These are phyloP conservation scores for Choristoneura fumiferana DNA, from an alignment of 1,140 invertebrate genomes.

Conservation along the genomic window DNA sequence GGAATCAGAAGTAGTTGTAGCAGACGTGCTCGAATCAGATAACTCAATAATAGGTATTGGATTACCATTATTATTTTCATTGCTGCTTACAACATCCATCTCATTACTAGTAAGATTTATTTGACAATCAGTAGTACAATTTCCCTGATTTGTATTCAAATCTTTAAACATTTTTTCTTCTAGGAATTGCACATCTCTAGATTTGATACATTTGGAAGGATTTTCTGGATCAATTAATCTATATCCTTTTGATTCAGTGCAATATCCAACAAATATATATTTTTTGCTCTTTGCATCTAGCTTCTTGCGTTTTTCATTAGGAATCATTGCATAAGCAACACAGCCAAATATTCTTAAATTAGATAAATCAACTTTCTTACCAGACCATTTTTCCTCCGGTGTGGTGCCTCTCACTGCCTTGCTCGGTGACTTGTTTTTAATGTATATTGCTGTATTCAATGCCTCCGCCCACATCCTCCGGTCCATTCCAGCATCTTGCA, in stretches of 20 bases:
- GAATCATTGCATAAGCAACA: conserved; percentile 55
- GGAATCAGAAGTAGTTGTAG: no score
- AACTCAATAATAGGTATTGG: no score
- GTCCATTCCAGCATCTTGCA: conserved; percentile 27
- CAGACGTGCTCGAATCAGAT: neutral
- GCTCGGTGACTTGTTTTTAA: conserved; percentile 20
- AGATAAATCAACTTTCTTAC: conserved; percentile 49
- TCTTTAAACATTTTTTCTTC: conserved; percentile 29
- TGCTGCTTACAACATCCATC: no score
- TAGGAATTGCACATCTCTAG: conserved; percentile 48
- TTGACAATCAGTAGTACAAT: neutral
- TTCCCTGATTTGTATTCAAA: neutral
- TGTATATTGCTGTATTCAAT: conserved; percentile 40
- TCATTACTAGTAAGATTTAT: neutral
- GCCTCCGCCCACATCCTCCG: conserved; percentile 14
- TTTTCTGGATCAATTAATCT: conserved; percentile 40
- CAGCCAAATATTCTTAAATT: conserved; percentile 67
- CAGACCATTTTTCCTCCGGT: conserved; percentile 58
- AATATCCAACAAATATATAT: conserved; percentile 69
- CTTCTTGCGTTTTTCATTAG: conserved; percentile 50
- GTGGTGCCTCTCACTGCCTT: conserved; percentile 34
- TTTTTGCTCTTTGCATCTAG: conserved; percentile 45
- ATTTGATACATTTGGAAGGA: conserved; percentile 28
- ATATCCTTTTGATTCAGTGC: conserved; percentile 55
- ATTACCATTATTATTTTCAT: no score